Base-by-base conservation (phyloP, 2,888 invertebrate species). In the Hydrotaea diabolus region DNA sequence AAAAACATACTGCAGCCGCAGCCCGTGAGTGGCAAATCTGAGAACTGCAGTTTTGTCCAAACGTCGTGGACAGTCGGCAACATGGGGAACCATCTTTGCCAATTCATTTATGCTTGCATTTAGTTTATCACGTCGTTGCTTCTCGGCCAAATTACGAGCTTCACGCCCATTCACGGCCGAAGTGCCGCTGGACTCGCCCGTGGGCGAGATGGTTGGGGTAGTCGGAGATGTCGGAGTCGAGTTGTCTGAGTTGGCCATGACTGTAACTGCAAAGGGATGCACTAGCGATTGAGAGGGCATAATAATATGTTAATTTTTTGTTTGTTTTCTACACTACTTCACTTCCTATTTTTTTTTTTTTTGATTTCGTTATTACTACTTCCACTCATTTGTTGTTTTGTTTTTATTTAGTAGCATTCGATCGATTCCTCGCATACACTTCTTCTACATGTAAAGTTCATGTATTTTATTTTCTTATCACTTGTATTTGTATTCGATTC, bases 1-100 rank as follows among this genome's bases (percentile, higher is more conserved):
- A 85, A 91, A 91, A 0, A 91, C 92, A 92, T 97, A 96, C 90
- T 96, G 95, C 87, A 97, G 94, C 77, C 98, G 94, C 43, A 98
- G 94, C 90, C 96, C 97, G 87, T 97, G 96, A 59, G 97, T 97
- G 7, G 97, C 96, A 82, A 98, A 94, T 87, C 98, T 94, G 75
- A 98, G 93, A 78, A 98, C 96, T 87, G 97, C 97, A 8, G 98
- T 98, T 93, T 98, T 98, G 92, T 98, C 98, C 89, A 97, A 94
- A 89, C 96, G 95, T 86, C 97, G 95, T 73, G 96, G 95, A 83
- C 97, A 96, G 89, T 95, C 95, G 31, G 96, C 95, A 59, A 97
- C 96, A 92, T 96, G 95, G 19, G 97, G 97, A 85, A 98, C 95
- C 89, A 97, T 94, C 59, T 95, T 93, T 80, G 96, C 96, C 92